Evolutionary conservation across 2,797 vertebrate species (phyloP).

Genomic region (Artibeus lituratus): DNA sequence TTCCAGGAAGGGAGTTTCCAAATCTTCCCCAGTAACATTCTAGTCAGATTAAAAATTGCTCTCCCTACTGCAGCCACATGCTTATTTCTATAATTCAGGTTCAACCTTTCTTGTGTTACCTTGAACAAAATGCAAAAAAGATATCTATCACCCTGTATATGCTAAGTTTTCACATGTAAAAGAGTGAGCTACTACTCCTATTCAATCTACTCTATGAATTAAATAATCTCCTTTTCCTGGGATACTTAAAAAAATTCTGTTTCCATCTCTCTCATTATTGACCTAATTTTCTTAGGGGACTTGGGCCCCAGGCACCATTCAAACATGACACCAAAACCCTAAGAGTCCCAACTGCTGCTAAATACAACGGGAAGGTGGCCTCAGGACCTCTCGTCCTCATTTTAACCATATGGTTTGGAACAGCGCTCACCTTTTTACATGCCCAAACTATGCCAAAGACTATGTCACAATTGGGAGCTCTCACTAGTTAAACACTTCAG

Average conservation of each 20-base stretch:
- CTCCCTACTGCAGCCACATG: background rate
- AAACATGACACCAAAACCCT: background rate
- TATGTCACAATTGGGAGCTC: background rate
- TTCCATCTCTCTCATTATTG: background rate
- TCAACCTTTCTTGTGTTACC: background rate
- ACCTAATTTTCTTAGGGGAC: background rate
- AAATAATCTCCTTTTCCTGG: slow-evolving; percentile 23
- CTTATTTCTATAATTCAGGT: slow-evolving; percentile 1
- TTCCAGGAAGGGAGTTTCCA: slow-evolving; percentile 21
- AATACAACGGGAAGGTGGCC: background rate
- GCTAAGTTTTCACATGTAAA: background rate
- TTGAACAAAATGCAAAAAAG: background rate
- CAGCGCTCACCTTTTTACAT: background rate
- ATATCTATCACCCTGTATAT: background rate
- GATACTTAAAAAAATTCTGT: background rate
- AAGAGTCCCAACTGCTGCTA: background rate
- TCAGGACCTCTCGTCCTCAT: background rate
- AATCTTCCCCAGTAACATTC: slow-evolving; percentile 16
- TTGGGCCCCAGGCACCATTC: background rate
- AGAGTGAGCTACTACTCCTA: background rate
- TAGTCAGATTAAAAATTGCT: background rate
- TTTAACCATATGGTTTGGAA: background rate
- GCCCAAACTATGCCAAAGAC: slow-evolving; percentile 17
- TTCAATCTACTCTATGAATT: background rate
- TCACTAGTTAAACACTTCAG: slow-evolving; percentile 20